These are phyloP conservation scores for Actenoides lindsayi DNA, from an alignment of 2,113 vertebrate genomes.

Conservation along the genomic window DNA sequence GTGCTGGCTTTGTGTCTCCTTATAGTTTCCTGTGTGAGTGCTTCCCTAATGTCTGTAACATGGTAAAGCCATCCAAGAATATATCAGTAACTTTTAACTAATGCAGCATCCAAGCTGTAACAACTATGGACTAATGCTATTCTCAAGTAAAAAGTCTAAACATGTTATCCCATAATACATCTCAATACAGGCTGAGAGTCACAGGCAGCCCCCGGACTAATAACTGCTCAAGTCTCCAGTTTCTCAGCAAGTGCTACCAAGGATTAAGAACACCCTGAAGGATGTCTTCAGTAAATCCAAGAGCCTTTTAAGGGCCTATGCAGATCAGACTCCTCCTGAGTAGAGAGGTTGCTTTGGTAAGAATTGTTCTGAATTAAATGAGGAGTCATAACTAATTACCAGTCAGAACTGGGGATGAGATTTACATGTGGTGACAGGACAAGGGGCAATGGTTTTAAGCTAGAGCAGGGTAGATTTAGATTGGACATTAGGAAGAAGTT, in stretches of 20 bases:
- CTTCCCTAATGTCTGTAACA: neutral
- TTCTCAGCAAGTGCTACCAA: neutral
- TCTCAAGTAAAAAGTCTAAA: neutral
- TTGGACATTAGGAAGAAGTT: too few relatives aligned
- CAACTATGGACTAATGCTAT: neutral
- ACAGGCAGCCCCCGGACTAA: neutral
- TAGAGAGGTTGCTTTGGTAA: neutral
- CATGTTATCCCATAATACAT: neutral
- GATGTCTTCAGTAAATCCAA: neutral
- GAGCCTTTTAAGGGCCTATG: neutral
- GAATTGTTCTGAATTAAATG: neutral
- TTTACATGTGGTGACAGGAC: neutral
- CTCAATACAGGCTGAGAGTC: neutral
- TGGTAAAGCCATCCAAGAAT: neutral
- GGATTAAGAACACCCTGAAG: neutral
- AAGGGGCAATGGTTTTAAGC: too few relatives aligned
- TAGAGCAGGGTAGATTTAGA: too few relatives aligned
- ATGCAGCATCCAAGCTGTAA: neutral
- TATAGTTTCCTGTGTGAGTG: neutral
- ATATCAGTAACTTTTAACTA: neutral
- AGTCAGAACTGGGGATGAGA: neutral
- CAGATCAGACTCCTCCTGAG: neutral
- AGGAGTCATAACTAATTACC: neutral
- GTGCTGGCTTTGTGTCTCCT: neutral
- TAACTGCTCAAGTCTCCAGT: neutral